These are phyloP conservation scores for Strigops habroptila DNA, from an alignment of 2,113 vertebrate species.

Conservation along the genomic window DNA sequence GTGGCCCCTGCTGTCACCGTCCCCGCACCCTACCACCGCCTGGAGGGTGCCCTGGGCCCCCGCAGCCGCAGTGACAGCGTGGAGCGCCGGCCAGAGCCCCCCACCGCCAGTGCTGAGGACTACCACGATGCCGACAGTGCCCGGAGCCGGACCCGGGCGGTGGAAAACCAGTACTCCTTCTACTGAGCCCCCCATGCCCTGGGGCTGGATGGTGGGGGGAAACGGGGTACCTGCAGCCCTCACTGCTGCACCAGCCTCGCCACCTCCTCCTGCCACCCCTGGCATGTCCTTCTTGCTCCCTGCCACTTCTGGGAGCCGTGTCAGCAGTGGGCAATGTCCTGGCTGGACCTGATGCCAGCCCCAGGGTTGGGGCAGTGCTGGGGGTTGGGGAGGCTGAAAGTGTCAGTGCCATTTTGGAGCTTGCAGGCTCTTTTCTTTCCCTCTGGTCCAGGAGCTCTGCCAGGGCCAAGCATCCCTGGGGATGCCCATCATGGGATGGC, in stretches of 20 bases:
- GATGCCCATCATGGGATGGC: background rate
- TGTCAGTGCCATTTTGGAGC: conserved; percentile 55
- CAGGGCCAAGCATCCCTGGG: background rate
- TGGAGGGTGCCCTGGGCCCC: conserved; percentile 62
- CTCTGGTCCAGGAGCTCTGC: background rate
- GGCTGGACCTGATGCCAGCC: background rate
- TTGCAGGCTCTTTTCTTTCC: background rate
- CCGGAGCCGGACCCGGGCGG: conserved; percentile 82
- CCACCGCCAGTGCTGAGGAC: conserved; percentile 76
- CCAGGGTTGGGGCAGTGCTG: background rate
- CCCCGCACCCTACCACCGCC: conserved; percentile 58
- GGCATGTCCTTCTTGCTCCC: background rate
- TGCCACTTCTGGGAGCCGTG: background rate
- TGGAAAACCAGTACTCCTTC: conserved; percentile 98
- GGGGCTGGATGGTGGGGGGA: background rate
- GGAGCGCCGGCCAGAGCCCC: conserved; percentile 84
- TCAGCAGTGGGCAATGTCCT: fast-evolving
- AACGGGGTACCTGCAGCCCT: background rate
- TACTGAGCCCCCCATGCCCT: conserved; percentile 73
- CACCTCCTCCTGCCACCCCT: background rate
- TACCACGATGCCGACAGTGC: conserved; percentile 85
- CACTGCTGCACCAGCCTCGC: background rate
- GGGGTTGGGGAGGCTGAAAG: conserved; percentile 34
- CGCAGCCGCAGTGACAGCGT: conserved; percentile 87
- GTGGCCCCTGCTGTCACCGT: conserved; percentile 39